These are phyloP conservation scores for Cosmia pyralina DNA, from an alignment of 2,888 invertebrate species.

Conservation along the genomic window DNA sequence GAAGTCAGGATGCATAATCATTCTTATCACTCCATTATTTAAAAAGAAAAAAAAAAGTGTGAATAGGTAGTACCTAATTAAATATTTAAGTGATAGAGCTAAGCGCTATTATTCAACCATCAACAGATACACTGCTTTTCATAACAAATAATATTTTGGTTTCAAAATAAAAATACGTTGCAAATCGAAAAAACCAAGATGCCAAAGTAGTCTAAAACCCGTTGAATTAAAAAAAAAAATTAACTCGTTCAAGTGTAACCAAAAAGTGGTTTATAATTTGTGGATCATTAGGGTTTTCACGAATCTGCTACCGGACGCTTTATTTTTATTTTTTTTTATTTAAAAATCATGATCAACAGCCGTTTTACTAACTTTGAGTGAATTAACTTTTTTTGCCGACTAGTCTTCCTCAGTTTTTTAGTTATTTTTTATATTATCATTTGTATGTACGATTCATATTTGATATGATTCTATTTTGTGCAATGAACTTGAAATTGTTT, in stretches of 20 bases:
- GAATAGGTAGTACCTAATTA: too few species aligned
- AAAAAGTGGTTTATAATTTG: slow-evolving; percentile 79
- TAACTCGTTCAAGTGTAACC: slow-evolving; percentile 74
- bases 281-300: slow-evolving; percentile 76
- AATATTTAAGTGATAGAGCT: too few species aligned
- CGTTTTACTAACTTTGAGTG: slow-evolving; percentile 66
- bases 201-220: slow-evolving; percentile 10
- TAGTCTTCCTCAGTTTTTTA: slow-evolving; percentile 68
- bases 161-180: neutral
- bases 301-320: slow-evolving; percentile 76
- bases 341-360: slow-evolving; percentile 55
- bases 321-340: slow-evolving; percentile 60
- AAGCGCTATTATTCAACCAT: neutral
- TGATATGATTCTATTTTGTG: slow-evolving; percentile 47
- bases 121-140: neutral
- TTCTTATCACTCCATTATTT: neutral
- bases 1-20: neutral
- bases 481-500: slow-evolving; percentile 27
- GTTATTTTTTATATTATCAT: slow-evolving; percentile 56
- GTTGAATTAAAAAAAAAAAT: slow-evolving; percentile 68
- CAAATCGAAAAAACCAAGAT: slow-evolving; percentile 3
- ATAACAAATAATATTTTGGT: neutral
- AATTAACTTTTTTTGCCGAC: slow-evolving; percentile 67
- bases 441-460: slow-evolving; percentile 48
- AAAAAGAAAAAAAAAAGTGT: too few species aligned